Conservation (phyloP, 2,888 invertebrate genomes). For the Anthophora plumipes region DNA sequence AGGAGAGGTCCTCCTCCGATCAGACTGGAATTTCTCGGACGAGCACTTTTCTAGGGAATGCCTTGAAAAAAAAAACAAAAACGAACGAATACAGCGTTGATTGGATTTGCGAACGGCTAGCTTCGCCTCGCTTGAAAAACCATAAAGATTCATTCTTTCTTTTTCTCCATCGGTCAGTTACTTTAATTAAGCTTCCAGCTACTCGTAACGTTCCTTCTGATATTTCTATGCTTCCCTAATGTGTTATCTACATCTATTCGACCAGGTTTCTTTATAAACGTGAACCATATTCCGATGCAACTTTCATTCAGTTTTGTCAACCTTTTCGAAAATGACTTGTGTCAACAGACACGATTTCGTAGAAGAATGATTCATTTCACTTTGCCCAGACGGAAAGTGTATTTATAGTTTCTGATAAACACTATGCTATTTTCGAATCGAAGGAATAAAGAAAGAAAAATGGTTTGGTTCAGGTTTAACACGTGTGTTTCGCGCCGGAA, state of each 20-base stretch:
- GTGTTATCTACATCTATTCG: background rate
- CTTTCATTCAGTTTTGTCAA: background rate
- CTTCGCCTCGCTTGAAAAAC: constrained; percentile 26
- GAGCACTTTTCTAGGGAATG: constrained; percentile 24
- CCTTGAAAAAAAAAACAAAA: constrained; percentile 30
- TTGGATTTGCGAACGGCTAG: constrained; percentile 44
- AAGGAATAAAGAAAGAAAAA: background rate
- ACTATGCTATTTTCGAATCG: background rate
- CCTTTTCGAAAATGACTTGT: constrained; percentile 17
- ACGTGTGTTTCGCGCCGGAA: background rate
- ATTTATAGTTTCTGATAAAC: background rate
- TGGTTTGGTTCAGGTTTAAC: background rate
- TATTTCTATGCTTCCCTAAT: background rate
- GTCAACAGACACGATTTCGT: constrained; percentile 17
- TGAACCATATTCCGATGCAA: background rate
- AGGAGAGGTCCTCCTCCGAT: constrained; percentile 56
- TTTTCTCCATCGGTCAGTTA: background rate
- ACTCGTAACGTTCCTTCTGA: background rate
- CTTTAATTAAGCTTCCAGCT: constrained; percentile 38
- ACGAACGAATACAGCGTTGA: constrained; percentile 35
- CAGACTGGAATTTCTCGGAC: constrained; percentile 37
- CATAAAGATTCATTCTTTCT: background rate
- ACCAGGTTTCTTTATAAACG: background rate
- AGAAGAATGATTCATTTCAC: constrained; percentile 19
- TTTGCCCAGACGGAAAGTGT: background rate